Evolutionary conservation across 2,888 invertebrate genomes (phyloP).

Genomic region (Escarpia spicata): DNA sequence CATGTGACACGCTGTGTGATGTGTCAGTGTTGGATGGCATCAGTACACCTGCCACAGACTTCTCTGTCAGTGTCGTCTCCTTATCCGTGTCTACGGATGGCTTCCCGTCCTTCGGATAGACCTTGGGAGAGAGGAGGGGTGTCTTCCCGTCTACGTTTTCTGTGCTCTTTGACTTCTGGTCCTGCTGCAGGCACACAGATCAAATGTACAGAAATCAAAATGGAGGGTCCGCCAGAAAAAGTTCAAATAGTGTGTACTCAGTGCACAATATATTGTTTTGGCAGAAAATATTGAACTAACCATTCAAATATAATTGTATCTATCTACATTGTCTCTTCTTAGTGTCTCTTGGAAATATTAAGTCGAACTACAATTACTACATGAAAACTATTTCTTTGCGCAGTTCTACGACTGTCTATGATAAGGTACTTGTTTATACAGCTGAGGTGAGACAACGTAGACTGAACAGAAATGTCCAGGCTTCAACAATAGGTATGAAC

Average conservation of each 20-base stretch:
- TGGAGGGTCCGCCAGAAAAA: no score
- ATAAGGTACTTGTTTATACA: no score
- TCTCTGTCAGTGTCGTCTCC: not conserved
- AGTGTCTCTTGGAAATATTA: no score
- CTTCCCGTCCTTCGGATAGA: not conserved
- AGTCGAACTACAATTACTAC: no score
- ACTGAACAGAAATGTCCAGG: not conserved
- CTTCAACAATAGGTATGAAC: no score
- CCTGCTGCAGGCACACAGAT: not conserved
- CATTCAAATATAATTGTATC: no score
- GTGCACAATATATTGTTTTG: no score
- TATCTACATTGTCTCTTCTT: no score
- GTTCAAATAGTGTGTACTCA: no score
- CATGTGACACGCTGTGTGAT: slow-evolving; percentile 42
- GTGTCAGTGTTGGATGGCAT: slow-evolving; percentile 44
- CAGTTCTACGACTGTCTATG: no score
- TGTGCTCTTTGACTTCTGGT: not conserved
- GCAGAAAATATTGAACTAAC: no score
- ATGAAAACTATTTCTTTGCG: no score
- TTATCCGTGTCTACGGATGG: not conserved
- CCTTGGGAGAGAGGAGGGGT: not conserved
- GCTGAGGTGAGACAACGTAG: not conserved
- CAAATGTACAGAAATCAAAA: not conserved
- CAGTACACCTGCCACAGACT: not conserved
- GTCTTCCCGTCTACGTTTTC: not conserved